A percentile compares a stretch with the other conserved stretches of the same genome.
Evolutionary conservation across 2,888 invertebrate genomes (phyloP).

Genomic region (Apotomis turbidana): DNA sequence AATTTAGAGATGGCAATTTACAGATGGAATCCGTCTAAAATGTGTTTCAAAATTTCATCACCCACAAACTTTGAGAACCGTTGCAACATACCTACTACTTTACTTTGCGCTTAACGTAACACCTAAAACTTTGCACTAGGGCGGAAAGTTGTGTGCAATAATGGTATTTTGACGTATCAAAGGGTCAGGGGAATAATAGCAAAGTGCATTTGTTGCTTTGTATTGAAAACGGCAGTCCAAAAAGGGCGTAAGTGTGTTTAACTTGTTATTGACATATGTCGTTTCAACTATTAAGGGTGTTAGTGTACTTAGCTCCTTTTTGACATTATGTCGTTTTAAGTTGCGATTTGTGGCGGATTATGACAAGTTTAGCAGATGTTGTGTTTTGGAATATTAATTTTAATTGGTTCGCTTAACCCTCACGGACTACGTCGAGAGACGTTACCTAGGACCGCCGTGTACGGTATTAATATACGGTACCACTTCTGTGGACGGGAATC

Average conservation of each 20-base stretch:
- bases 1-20: too few relatives aligned
- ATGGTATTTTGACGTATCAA: neutral
- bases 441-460: too few relatives aligned
- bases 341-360: slow-evolving; percentile 19
- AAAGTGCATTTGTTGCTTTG: slow-evolving; percentile 11
- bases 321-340: neutral
- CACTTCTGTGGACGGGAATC: too few relatives aligned
- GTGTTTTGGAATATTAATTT: neutral
- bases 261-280: neutral
- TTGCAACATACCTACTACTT: neutral
- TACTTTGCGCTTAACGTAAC: neutral
- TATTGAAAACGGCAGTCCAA: neutral
- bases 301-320: neutral
- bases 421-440: too few relatives aligned
- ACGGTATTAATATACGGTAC: too few relatives aligned
- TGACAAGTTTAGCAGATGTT: slow-evolving; percentile 27
- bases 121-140: neutral
- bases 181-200: slow-evolving; percentile 28
- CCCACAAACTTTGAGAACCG: too few relatives aligned
- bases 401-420: neutral
- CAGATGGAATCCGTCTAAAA: too few relatives aligned
- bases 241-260: slow-evolving; percentile 9
- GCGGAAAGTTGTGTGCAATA: neutral
- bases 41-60: too few relatives aligned
- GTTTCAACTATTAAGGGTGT: slow-evolving; percentile 1